Conservation (phyloP, 2,113 vertebrate genomes). For the Sinocyclocheilus anophthalmus region DNA sequence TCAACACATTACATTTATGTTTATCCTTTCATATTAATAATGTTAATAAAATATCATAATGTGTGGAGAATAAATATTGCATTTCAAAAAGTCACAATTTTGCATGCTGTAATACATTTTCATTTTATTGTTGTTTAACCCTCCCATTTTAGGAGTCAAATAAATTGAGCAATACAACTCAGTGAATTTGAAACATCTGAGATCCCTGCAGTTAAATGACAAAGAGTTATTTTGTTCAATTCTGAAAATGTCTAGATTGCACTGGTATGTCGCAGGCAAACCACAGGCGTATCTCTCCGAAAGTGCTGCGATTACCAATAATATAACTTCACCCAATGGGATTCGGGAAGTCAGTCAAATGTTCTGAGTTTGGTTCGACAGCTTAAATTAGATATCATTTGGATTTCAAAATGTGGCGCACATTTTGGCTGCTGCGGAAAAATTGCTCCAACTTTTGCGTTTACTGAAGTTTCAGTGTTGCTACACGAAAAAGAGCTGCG, state of each 20-base stretch:
- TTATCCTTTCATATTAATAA: not conserved
- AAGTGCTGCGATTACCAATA: constrained; percentile 71
- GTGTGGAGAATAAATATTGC: not conserved
- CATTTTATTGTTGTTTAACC: constrained; percentile 21
- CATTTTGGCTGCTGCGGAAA: constrained; percentile 54
- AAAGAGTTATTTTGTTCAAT: constrained; percentile 62
- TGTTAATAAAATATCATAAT: not conserved
- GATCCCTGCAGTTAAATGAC: constrained; percentile 68
- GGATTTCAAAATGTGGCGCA: constrained; percentile 19
- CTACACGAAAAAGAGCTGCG: not conserved
- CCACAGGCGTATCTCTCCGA: constrained; percentile 67
- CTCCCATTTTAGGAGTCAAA: constrained; percentile 18
- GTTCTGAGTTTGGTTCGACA: constrained; percentile 49
- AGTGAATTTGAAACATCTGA: constrained; percentile 66
- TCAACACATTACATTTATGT: no score
- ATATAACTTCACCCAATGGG: constrained; percentile 71
- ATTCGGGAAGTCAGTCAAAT: constrained; percentile 61
- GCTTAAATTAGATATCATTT: constrained; percentile 62
- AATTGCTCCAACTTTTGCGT: constrained; percentile 40
- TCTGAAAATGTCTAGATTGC: constrained; percentile 64
- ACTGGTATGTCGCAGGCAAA: constrained; percentile 66
- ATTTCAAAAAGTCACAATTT: not conserved
- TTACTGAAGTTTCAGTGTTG: not conserved
- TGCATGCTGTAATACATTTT: constrained; percentile 53
- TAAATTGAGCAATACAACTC: constrained; percentile 66